Evolutionary conservation across 2,797 vertebrate genomes (phyloP).

Genomic region (Malurus leucopterus): DNA sequence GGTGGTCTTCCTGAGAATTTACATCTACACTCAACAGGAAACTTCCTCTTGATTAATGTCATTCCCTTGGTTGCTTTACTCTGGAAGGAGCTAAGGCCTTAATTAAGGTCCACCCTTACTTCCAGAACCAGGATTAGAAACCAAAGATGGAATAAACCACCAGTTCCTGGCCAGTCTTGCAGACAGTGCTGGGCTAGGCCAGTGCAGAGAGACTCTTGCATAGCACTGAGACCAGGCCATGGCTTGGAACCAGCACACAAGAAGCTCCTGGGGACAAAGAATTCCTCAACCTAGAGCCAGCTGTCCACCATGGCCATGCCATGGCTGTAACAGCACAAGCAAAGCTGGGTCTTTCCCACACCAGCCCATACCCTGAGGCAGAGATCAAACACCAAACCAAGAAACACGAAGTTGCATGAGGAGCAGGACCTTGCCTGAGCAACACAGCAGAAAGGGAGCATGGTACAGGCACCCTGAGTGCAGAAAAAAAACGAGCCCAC

Average conservation of each 20-base stretch:
- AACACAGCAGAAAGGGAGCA: not conserved
- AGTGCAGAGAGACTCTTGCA: rapidly evolving
- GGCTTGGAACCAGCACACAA: not conserved
- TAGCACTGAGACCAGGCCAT: not conserved
- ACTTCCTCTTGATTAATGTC: not conserved
- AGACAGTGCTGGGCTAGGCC: not conserved
- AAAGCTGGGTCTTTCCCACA: not conserved
- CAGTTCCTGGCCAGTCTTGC: not conserved
- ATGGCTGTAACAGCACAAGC: not conserved
- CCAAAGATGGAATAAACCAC: not conserved
- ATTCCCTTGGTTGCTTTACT: not conserved
- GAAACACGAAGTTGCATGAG: not conserved
- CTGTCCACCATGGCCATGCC: not conserved
- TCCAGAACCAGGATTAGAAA: not conserved
- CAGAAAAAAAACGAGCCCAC: not conserved
- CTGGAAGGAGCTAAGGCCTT: not conserved
- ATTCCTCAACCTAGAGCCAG: not conserved
- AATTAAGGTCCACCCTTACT: not conserved
- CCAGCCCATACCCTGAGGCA: not conserved
- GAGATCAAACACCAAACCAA: not conserved
- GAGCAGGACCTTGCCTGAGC: not conserved
- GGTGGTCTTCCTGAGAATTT: not conserved
- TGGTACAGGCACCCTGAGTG: not conserved
- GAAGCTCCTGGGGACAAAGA: not conserved
- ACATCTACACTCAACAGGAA: not conserved